Evolutionary conservation across 1,140 invertebrate genomes (phyloP), one percentile per base, ranked within the genome.

Genomic region (Drosophila equinoxialis): DNA sequence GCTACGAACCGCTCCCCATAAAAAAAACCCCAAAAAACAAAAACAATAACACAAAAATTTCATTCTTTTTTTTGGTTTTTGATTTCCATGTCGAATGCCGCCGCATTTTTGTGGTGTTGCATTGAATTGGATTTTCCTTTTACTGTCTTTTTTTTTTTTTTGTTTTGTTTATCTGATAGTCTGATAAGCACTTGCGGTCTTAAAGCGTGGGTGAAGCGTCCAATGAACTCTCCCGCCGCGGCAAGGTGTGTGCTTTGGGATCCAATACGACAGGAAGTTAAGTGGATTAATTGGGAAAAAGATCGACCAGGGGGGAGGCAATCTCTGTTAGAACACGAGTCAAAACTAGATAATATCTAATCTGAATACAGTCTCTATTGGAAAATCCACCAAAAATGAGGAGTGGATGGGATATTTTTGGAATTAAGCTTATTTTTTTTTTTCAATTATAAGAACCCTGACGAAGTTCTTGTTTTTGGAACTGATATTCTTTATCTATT

Each of bases 1-100:
- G 20, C 41, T 63, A 65, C 57, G 72, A 70, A 87, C 83, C 84
- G 84, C 83, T 87, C 84, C 83, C 83, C 71, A 87, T 89, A 81
- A 86, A 62, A 54, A 58, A 69, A 51, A 23, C 23, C 23, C 2
- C 20, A 20, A 17, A 48, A 30, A 30, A 5, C n/a, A 45, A 45
- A 45, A 45, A 45, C 6, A 45, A 14, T 6, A 45, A 45, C 35
- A 37, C 3, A 48, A 48, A 48, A 48, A 14, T 6, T 17, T 3
- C 6, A 13, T 17, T 20, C 14, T 51, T 51, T 51, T 51, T 51
- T 8, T 23, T 65, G 10, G 20, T 51, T 51, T 8, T 23, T 65
- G 69, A 83, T 86, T 87, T 77, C 35, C 73, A 79, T 85, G 64
- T 71, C 51, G 65, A 42, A 65, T 69, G 68, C 68, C 17, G 14